These are phyloP conservation scores for Malurus elegans DNA, from an alignment of 2,113 vertebrate species.

Conservation along the genomic window DNA sequence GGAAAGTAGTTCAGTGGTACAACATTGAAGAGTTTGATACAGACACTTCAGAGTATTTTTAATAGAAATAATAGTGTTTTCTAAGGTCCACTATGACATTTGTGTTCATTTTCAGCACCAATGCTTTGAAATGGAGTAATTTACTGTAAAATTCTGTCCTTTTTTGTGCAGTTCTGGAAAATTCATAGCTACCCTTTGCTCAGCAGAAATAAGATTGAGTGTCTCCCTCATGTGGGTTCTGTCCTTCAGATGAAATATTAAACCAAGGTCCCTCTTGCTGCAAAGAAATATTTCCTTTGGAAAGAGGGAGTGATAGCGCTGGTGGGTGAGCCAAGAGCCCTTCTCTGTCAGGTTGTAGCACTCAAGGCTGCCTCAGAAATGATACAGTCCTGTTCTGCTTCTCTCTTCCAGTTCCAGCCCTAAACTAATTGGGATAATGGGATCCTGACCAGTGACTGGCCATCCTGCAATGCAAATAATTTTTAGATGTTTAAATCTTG, in stretches of 20 bases:
- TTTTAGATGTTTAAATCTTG: background rate
- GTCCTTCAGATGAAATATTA: background rate
- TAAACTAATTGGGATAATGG: background rate
- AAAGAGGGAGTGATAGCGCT: background rate
- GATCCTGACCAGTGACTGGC: background rate
- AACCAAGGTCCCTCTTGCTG: background rate
- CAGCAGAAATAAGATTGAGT: background rate
- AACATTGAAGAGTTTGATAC: background rate
- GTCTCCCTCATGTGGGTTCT: background rate
- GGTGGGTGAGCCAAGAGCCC: background rate
- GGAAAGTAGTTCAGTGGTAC: background rate
- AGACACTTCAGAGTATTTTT: background rate
- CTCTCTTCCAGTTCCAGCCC: background rate
- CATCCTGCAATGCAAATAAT: background rate
- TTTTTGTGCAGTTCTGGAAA: background rate
- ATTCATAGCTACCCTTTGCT: background rate
- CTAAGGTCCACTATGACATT: background rate
- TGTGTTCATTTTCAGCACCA: background rate
- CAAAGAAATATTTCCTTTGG: background rate
- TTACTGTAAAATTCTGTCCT: background rate
- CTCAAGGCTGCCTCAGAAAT: background rate
- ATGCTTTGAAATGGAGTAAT: background rate
- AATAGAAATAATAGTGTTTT: background rate
- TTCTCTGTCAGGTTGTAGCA: background rate
- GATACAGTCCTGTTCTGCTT: background rate